phyloP scores from a whole-genome alignment of 2,888 invertebrate genomes.

The Nasonovia ribisnigri region DNA sequence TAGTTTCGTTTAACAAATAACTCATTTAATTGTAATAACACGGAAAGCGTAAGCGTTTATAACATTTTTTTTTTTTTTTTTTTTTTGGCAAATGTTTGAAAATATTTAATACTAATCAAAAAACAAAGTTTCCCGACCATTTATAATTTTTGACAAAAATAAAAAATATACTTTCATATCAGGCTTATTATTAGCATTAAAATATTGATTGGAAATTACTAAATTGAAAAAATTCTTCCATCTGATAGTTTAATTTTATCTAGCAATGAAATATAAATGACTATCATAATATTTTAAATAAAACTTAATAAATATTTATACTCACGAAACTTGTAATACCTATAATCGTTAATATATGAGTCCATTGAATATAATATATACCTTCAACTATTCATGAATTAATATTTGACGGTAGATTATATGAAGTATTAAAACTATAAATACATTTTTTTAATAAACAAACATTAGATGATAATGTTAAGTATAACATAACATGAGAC shows the following conservation, averaged over 20 bases:
- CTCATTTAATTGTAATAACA: background rate
- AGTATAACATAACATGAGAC: background rate
- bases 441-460: background rate
- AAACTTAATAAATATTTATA: background rate
- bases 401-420: background rate
- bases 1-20: conserved; percentile 24
- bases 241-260: background rate
- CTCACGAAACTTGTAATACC: no score
- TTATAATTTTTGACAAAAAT: background rate
- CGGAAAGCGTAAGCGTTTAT: background rate
- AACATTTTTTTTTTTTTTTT: background rate
- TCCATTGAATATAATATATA: no score
- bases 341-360: no score
- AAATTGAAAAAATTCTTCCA: background rate
- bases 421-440: background rate
- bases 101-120: background rate
- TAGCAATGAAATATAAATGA: background rate
- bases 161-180: background rate
- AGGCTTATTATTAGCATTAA: background rate
- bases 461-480: background rate
- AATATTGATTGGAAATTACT: background rate
- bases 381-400: background rate
- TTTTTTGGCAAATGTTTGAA: background rate
- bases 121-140: background rate
- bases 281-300: background rate